Base-by-base conservation (phyloP, 2,113 vertebrate genomes). In the Sturnira hondurensis region DNA sequence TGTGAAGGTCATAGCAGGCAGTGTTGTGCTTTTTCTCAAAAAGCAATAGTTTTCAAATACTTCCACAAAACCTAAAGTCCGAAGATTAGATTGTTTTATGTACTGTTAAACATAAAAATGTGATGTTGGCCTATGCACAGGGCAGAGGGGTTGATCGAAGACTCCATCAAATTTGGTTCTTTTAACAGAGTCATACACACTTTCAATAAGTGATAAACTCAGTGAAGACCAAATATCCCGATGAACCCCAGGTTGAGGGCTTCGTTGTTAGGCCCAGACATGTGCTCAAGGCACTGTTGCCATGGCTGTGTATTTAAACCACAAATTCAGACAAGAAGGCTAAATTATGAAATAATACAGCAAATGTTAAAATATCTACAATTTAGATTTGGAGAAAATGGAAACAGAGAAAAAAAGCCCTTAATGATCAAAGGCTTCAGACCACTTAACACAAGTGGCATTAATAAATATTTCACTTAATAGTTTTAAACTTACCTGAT, bases 401-500 rank as follows among this genome's bases (percentile, higher is more conserved):
- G 31, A 54, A 81, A 78, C 13, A 3, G 38, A 65, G n/a, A 31
- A 12, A 90, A 84, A 81, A 61, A 2, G 7, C 24, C 8, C 16
- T n/a, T 31, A 76, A 76, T 13, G 22, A 74, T 63, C 4, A 86
- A 71, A 88, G 28, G 54, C 15, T 47, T 70, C 16, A 65, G 31
- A 82, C 76, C 65, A 82, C 10, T 33, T 22, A 71, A 84, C 41
- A 91, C 2, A 63, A 87, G 63, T 82, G 36, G 92, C 22, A 92
- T 22, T 52, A 92, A 7, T 58, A 93, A 73, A 83, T 17, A 4
- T 1, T 86, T 8, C 26, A 97, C 0, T 58, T 4, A 73, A 87
- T 73, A 58, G 38, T 67, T 28, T 38, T 47, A 56, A 91, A 94
- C 97, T 92, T 99, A 99, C 99, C 99, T 99, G 98, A 99, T 96